These are phyloP conservation scores for Myiagra hebetior DNA, from an alignment of 2,113 vertebrate genomes.

Conservation along the genomic window DNA sequence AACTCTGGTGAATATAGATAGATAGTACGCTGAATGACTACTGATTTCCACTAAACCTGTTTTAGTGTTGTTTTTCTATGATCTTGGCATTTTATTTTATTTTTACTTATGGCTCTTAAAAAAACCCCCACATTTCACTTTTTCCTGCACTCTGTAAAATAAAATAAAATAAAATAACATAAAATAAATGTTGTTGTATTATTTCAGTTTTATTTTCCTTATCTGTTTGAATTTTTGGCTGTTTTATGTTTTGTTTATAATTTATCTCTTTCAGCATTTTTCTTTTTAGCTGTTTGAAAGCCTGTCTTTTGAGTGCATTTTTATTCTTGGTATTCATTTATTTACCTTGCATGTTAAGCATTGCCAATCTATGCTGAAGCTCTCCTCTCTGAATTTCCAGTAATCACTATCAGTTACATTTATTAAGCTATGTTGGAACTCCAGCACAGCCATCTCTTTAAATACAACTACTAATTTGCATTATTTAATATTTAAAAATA, in stretches of 20 bases:
- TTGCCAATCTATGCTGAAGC: not conserved
- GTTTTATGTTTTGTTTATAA: not conserved
- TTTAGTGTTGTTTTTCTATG: not conserved
- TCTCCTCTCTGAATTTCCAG: not conserved
- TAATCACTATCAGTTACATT: constrained; percentile 1
- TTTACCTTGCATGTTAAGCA: constrained; percentile 13
- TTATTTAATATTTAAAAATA: not conserved
- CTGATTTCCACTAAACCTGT: not conserved
- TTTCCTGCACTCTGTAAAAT: not conserved
- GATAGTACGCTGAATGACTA: not conserved
- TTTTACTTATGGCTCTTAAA: not conserved
- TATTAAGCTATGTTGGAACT: not conserved
- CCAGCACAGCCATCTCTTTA: not conserved
- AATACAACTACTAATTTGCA: not conserved
- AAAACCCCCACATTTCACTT: not conserved
- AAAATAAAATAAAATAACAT: not conserved
- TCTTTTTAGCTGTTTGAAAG: not conserved
- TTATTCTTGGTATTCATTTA: not conserved
- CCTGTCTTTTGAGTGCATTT: not conserved
- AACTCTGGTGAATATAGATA: not conserved
- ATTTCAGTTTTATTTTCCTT: not conserved
- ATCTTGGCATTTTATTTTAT: not conserved
- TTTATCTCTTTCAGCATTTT: not conserved
- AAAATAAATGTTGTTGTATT: not conserved
- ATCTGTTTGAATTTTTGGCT: not conserved